Percentiles rank a stretch among this genome's conserved stretches.
phyloP scores from a whole-genome alignment of 2,888 invertebrate genomes.

The Drosophila buzzatii region DNA sequence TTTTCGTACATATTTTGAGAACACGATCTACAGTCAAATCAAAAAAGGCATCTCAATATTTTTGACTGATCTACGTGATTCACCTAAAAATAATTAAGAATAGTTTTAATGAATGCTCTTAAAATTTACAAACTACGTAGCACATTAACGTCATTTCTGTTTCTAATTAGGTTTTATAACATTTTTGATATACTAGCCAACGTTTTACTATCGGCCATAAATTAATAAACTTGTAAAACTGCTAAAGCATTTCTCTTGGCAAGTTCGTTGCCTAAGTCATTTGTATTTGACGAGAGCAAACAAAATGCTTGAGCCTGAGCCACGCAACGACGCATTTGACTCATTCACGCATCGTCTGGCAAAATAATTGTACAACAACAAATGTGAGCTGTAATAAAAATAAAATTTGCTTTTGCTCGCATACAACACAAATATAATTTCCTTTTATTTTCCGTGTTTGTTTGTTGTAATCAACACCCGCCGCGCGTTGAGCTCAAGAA shows the following conservation, averaged over 20 bases:
- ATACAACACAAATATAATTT: conserved; percentile 35
- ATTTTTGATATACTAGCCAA: conserved; percentile 5
- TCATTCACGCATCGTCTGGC: conserved; percentile 75
- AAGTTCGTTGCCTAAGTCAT: conserved; percentile 57
- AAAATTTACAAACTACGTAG: conserved; percentile 12
- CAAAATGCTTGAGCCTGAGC: conserved; percentile 41
- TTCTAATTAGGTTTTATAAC: conserved; percentile 38
- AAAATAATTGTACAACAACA: conserved; percentile 62
- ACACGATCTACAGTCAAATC: conserved; percentile 13
- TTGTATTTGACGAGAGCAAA: conserved; percentile 24
- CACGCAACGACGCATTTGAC: conserved; percentile 60
- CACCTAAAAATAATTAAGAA: neutral
- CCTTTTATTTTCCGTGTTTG: conserved; percentile 16
- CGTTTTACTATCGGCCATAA: conserved; percentile 52
- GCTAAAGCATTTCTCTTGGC: conserved; percentile 55
- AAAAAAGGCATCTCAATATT: neutral
- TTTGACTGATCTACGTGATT: neutral
- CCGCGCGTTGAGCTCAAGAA: conserved; percentile 30
- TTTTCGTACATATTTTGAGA: conserved; percentile 13
- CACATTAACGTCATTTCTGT: conserved; percentile 20
- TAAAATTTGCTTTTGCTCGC: conserved; percentile 34
- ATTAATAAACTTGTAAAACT: conserved; percentile 73
- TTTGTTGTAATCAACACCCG: conserved; percentile 74
- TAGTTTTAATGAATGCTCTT: neutral
- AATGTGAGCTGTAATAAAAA: conserved; percentile 63